Base-by-base conservation (phyloP, 37 sponge, comb jelly and placozoan species). In the Hexactinellida sp. region DNA sequence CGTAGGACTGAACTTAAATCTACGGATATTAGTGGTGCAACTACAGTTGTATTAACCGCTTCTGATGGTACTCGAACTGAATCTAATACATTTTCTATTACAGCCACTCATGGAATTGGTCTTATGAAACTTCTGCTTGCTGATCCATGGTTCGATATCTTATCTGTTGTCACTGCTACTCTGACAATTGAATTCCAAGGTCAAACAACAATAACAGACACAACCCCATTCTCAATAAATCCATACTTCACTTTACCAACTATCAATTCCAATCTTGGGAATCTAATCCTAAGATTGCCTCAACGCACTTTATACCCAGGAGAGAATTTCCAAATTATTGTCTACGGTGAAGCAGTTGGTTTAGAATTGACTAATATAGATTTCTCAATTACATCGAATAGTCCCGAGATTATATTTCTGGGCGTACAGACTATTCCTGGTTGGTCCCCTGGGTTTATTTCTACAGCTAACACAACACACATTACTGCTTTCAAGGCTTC, bases 271-370 rank as follows among this genome's bases (percentile, higher is more conserved):
- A 21, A 7, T 63, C 28, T 63, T 28, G 76, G 76, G 3, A 63
- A 63, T 23, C 30, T 63, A n/a, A 63, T 63, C 76, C 34, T 63
- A 3, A 10, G 76, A 25, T 7, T 63, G 1, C 76, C 76, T 63
- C 76, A 63, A 63, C 76, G 76, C 76, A 63, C 25, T 63, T 23
- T 63, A n/a, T 63, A 25, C 13, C 76, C 76, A 25, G 76, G 76
- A n/a, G 76, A 63, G 5, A 25, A 3, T 32, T 63, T 63, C 30
- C 28, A 63, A 1, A 63, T 63, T 25, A 28, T 21, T 32, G 76
- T 63, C 32, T 63, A 63, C 13, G 76, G 76, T 32, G 76, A 63
- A 63, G 76, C 76, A 32, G 25, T 63, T 32, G 76, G 76, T 28
- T 10, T 7, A n/a, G 76, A 63, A 25, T 63, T 63, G 13, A 23